Evolutionary conservation across 2,888 invertebrate genomes (phyloP).

Genomic region (Oasisia sp.): DNA sequence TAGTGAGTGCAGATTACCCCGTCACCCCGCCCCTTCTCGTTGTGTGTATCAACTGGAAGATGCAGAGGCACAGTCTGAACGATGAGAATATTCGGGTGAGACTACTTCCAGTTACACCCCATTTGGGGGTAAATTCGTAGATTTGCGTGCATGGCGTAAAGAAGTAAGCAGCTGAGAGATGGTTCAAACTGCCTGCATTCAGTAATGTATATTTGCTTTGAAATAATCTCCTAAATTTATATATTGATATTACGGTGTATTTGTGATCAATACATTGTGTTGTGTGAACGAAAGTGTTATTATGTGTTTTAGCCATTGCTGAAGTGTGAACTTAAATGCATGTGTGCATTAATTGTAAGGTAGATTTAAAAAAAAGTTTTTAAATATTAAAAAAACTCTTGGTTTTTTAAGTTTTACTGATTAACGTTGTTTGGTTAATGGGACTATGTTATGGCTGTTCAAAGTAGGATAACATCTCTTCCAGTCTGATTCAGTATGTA

Average conservation of each 20-base stretch:
- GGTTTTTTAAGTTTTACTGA: too few species aligned
- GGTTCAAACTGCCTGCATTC: not conserved
- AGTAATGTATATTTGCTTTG: not conserved
- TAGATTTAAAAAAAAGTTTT: too few species aligned
- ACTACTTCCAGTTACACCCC: not conserved
- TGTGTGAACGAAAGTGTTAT: not conserved
- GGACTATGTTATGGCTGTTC: too few species aligned
- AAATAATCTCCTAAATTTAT: not conserved
- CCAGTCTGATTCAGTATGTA: too few species aligned
- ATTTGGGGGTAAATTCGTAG: not conserved
- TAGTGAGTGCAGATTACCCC: conserved; percentile 86
- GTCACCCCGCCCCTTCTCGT: conserved; percentile 81
- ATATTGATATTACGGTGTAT: not conserved
- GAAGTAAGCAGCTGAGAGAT: not conserved
- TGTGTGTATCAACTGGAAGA: conserved; percentile 78
- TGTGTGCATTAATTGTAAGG: too few species aligned
- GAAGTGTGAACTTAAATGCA: too few species aligned
- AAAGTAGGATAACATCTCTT: too few species aligned
- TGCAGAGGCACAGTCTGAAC: conserved; percentile 73
- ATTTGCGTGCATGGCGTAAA: not conserved
- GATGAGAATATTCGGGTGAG: conserved; percentile 77
- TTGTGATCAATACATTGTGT: not conserved
- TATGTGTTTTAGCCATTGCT: not conserved
- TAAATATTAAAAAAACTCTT: too few species aligned
- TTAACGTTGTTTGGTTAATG: too few species aligned